phyloP scores from a whole-genome alignment of 2,888 invertebrate species.

The Epirrhoe tristata region DNA sequence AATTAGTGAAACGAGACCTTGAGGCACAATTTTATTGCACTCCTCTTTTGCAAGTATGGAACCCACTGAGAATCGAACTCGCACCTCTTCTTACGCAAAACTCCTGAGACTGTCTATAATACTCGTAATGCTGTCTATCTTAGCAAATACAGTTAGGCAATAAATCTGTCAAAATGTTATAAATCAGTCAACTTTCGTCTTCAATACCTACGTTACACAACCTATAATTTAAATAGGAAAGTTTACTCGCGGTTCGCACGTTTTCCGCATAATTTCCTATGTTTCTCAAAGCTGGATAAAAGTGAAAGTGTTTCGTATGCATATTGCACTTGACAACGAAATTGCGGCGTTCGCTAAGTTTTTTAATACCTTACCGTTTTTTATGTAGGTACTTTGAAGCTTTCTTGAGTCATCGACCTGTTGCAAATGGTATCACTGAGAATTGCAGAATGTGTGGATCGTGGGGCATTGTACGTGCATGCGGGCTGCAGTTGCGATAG shows the following conservation, averaged over 20 bases:
- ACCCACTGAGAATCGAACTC: too few relatives aligned
- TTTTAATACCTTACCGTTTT: slow-evolving; percentile 25
- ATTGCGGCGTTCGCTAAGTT: slow-evolving; percentile 23
- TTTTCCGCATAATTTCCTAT: slow-evolving; percentile 38
- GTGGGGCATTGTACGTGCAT: slow-evolving; percentile 32
- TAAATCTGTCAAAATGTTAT: slow-evolving; percentile 11
- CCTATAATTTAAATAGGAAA: slow-evolving; percentile 35
- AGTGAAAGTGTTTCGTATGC: slow-evolving; percentile 52
- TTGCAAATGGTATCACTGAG: slow-evolving; percentile 23
- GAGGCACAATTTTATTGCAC: too few relatives aligned
- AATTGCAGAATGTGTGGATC: slow-evolving; percentile 27
- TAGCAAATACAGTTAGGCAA: background rate
- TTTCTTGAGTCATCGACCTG: slow-evolving; percentile 39
- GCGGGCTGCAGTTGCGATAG: slow-evolving; percentile 38
- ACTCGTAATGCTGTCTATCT: background rate
- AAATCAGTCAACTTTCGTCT: slow-evolving; percentile 26
- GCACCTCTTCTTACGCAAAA: too few relatives aligned
- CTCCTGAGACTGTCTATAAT: too few relatives aligned
- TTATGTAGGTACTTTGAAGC: slow-evolving; percentile 15
- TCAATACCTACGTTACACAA: slow-evolving; percentile 17
- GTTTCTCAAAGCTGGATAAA: slow-evolving; percentile 37
- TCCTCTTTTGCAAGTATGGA: too few relatives aligned
- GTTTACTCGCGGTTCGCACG: slow-evolving; percentile 23
- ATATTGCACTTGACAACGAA: slow-evolving; percentile 36
- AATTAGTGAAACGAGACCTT: too few relatives aligned